Conservation (phyloP, 2,113 vertebrate genomes). For the Nesospiza acunhae region DNA sequence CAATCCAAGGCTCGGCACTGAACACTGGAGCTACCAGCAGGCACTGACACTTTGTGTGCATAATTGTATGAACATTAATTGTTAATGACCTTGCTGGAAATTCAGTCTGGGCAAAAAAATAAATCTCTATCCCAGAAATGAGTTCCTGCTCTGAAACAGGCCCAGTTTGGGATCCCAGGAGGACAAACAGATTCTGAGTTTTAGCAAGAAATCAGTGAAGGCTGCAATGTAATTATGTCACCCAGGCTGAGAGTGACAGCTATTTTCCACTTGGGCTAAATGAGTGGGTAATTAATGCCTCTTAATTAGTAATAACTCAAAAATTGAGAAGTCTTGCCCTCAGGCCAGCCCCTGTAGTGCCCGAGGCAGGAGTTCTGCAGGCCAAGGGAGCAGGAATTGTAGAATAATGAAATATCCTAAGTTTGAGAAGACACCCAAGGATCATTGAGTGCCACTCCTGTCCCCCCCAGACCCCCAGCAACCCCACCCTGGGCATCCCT, state of each 20-base stretch:
- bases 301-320: background rate
- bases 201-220: background rate
- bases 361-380: background rate
- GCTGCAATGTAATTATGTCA: background rate
- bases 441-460: accelerated
- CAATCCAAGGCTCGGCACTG: accelerated
- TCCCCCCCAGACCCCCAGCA: no score
- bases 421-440: background rate
- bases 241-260: background rate
- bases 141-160: background rate
- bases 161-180: background rate
- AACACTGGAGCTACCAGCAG: background rate
- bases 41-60: background rate
- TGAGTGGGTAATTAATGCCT: background rate
- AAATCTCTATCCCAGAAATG: background rate
- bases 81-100: background rate
- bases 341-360: background rate
- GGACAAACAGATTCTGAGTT: background rate
- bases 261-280: background rate
- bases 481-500: no score
- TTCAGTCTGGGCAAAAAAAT: background rate
- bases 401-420: background rate
- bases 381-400: accelerated
- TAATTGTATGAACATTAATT: background rate
- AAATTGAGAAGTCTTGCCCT: background rate